Evolutionary conservation across 2,113 vertebrate genomes (phyloP).

Genomic region (Indicator indicator): DNA sequence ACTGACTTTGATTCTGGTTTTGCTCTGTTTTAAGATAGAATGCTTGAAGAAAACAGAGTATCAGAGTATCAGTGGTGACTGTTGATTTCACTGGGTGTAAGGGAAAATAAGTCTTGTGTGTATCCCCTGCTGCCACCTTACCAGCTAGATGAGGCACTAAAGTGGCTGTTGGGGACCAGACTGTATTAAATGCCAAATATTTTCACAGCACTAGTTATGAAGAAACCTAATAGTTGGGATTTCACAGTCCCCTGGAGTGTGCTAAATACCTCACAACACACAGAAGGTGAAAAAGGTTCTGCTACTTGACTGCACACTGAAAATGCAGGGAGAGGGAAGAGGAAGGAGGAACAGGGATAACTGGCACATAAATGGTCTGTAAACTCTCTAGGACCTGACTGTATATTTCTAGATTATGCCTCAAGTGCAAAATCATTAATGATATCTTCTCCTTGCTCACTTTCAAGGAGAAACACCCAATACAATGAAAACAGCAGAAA

Average conservation of each 20-base stretch:
- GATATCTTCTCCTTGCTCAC: not conserved
- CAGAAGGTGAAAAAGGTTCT: not conserved
- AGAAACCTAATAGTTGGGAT: not conserved
- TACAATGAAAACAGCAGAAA: not conserved
- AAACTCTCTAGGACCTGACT: not conserved
- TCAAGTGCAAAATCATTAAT: not conserved
- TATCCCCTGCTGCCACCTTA: fast-evolving
- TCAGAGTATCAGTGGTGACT: not conserved
- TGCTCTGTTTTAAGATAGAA: not conserved
- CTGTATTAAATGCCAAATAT: not conserved
- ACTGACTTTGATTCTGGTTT: not conserved
- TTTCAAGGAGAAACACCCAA: not conserved
- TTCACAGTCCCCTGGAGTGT: not conserved
- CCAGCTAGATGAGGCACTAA: not conserved
- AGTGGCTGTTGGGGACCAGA: not conserved
- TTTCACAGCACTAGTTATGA: not conserved
- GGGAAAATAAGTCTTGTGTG: not conserved
- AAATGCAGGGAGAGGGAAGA: not conserved
- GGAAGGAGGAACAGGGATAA: not conserved
- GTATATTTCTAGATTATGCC: not conserved
- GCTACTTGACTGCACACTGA: not conserved
- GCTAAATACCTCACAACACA: not conserved
- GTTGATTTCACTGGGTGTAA: not conserved
- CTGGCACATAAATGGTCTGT: not conserved
- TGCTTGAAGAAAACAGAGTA: not conserved